Evolutionary conservation across 2,797 vertebrate genomes (phyloP), one percentile per base, ranked within the genome.

Genomic region (Poeciliopsis gracilis): DNA sequence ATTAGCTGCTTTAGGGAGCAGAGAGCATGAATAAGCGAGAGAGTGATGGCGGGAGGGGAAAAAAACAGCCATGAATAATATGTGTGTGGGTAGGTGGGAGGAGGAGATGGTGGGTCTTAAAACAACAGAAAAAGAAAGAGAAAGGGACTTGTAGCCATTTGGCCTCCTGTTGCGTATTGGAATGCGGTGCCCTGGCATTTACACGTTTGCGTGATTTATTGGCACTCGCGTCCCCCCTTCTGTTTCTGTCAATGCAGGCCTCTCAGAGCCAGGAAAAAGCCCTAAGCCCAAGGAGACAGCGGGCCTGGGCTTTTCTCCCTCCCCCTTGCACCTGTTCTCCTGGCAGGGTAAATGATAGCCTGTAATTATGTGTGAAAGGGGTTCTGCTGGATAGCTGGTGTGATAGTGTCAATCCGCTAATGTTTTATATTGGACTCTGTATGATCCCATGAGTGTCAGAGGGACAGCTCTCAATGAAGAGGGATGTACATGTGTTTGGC

Each of bases 1-100:
- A 97, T 98, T 97, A 97, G 93, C 96, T 96, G 96, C 96, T 92
- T 89, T 85, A 86, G 91, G 88, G 89, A 89, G 91, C 84, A 71
- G 76, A 95, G 95, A 95, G 80, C 78, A 63, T 76, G 72, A 76
- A 73, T 45, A 66, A 47, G 47, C 23, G 69, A 61, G 23, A 67
- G 57, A 75, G 59, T 12, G 73, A 88, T 75, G 36, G 83, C 74
- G 72, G 53, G 66, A 79, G 67, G 77, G n/a, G 23, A 57, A 61
- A 82, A 77, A 80, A 87, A 76, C 76, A 84, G 75, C 73, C 51
- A 25, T 77, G 95, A 93, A 95, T 80, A 70, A 74, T 79, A 70
- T 86, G 59, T 84, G 63, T 75, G 72, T 76, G 83, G 51, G 82
- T 73, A 73, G 59, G 43, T 28, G 36, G 59, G 49, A 28, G 63